Evolutionary conservation across 1,140 invertebrate species (phyloP), one percentile per base, ranked within the genome.

Genomic region (Leguminivora glycinivorella): DNA sequence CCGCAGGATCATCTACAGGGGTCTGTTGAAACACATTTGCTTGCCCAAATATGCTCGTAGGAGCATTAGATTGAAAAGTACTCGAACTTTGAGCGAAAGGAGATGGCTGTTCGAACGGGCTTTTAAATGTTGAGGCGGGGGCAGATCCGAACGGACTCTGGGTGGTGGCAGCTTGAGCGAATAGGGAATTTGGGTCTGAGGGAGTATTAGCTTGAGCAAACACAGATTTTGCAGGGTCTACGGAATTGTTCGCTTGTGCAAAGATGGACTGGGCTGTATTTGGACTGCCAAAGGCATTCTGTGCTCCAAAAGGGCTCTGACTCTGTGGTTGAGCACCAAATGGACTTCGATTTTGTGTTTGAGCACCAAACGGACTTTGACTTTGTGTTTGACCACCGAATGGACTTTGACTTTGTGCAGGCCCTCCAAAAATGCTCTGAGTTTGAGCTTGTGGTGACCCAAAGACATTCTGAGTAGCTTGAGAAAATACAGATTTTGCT

Each of bases 261-360:
- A 52, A 52, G 47, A 52, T n/a, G 19, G 47, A 52, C 19, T 22
- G 14, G 1, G 47, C 19, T 22, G 47, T 14, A n/a, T 43, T 29
- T 34, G 34, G 34, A 14, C 34, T 38, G 14, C 34, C 34, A 38
- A 38, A 38, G 34, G 14, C 34, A 38, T 38, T 38, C 34, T 38
- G 34, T 38, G 34, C 34, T 4, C 34, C 19, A 2, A 43, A n/a
- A 43, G 47, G 19, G 22, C 19, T 52, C 1, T 52, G 78, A 24
- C 80, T 79, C 70, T 81, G 78, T 3, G 84, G 76, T 69, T 34
- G 34, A 3, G 26, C 26, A 29, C 26, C 84, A 86, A 70, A 84
- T 75, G n/a, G 82, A 84, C 67, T 80, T 81, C 4, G 84, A 29
- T 29, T 29, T 80, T 69, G 67, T 22, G 26, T 70, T 71, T 74